phyloP scores from a whole-genome alignment of 2,888 invertebrate genomes.

The Thereva nobilitata region DNA sequence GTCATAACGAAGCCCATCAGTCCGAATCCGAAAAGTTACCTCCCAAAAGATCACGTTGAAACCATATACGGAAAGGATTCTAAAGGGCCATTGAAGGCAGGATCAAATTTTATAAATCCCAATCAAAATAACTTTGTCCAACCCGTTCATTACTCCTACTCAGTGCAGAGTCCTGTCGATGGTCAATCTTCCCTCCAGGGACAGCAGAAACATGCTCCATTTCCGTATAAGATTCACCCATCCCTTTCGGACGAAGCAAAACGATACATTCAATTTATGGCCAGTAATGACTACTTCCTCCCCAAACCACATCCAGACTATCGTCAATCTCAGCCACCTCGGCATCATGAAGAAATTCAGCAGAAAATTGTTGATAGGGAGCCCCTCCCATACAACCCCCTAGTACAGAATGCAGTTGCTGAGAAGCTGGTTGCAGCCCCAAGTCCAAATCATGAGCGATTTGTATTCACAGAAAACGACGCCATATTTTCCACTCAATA shows the following conservation, averaged over 20 bases:
- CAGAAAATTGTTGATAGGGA: constrained; percentile 13
- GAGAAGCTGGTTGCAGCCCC: not conserved
- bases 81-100: no score
- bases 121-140: no score
- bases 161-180: no score
- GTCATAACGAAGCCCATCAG: constrained; percentile 7
- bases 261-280: constrained; percentile 54
- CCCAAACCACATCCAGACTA: constrained; percentile 54
- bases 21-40: constrained; percentile 17
- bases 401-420: not conserved
- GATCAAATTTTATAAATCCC: no score
- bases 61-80: no score
- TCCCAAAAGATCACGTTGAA: not conserved
- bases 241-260: constrained; percentile 48
- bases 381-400: constrained; percentile 15
- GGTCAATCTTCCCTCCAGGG: no score
- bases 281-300: constrained; percentile 53
- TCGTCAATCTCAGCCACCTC: constrained; percentile 38
- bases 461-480: constrained; percentile 56
- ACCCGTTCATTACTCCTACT: no score
- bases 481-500: constrained; percentile 50
- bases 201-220: no score
- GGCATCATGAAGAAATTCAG: not conserved
- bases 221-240: constrained; percentile 1
- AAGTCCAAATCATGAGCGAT: constrained; percentile 48